Base-by-base conservation (phyloP, 2,888 invertebrate species). In the Apamea crenata region DNA sequence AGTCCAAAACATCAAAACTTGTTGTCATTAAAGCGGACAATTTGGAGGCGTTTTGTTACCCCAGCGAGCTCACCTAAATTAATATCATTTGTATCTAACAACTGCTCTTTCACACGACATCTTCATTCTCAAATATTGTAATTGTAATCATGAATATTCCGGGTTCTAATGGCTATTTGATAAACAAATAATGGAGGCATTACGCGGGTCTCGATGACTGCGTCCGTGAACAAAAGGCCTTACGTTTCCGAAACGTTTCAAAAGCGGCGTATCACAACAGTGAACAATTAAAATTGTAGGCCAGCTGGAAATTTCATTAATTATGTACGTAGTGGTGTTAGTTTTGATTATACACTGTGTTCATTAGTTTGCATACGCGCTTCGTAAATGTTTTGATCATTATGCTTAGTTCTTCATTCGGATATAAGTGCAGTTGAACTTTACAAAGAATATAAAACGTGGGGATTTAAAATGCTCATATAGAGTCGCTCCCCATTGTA, bases 251-350 rank as follows among this genome's bases (percentile, higher is more conserved):
- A 95, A 96, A 95, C 93, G 92, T 96, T 96, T 95, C 96, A 95
- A 96, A 96, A 95, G 93, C 94, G 92, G 93, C 91, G 92, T 96
- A 96, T 96, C 96, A 96, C 95, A 96, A 96, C 96, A 95, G 91
- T 83, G 92, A 89, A 93, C 96, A 97, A 96, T 96, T 97, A 96
- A 96, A 96, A 96, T 96, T 93, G 95, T 96, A 96, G 96, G 95
- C 95, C 96, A 96, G 92, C 93, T 96, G 95, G 96, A 96, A 96
- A 96, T 96, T 95, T 95, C 94, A 94, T 96, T 96, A 96, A 96
- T 97, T 96, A 96, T 94, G 94, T 94, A 94, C 93, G 88, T 90
- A 87, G 92, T 91, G 91, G 93, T 93, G 94, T 94, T 93, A 93
- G 93, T 92, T 94, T 90, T 94, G 94, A 95, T 93, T 93, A 93